Percentiles rank a stretch among this genome's conserved stretches.
Evolutionary conservation across 1,140 invertebrate genomes (phyloP).

Genomic region (Acromyrmex echinatior): DNA sequence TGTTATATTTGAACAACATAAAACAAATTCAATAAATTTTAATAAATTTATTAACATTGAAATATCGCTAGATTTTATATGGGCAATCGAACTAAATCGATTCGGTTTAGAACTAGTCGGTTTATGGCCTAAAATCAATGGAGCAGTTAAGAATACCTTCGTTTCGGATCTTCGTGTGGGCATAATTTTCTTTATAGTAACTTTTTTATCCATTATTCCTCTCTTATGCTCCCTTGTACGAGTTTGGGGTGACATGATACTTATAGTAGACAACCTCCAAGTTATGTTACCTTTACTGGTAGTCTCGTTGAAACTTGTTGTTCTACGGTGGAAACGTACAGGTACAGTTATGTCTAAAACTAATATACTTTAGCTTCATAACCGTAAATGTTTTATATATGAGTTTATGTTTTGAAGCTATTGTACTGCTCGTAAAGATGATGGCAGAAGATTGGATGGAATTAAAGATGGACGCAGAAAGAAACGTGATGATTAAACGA

Average conservation of each 20-base stretch:
- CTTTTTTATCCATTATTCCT: constrained; percentile 36
- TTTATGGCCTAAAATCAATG: constrained; percentile 17
- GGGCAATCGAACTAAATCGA: constrained; percentile 55
- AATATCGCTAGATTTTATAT: constrained; percentile 51
- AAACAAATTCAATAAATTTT: background rate
- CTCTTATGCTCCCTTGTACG: constrained; percentile 8
- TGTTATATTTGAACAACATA: background rate
- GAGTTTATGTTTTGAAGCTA: constrained; percentile 6
- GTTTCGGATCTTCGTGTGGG: background rate
- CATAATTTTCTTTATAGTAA: background rate
- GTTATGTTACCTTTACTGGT: constrained; percentile 16
- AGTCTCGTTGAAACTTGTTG: constrained; percentile 13
- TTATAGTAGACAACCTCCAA: constrained; percentile 33
- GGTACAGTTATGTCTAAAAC: background rate
- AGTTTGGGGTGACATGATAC: constrained; percentile 23
- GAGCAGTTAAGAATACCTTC: background rate
- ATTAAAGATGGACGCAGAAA: constrained; percentile 16
- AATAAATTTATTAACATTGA: background rate
- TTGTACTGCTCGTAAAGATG: constrained; percentile 17
- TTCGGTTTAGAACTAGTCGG: constrained; percentile 15
- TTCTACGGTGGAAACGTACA: constrained; percentile 19
- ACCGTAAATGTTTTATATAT: background rate
- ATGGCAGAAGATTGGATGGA: constrained; percentile 55
- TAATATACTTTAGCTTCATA: background rate
- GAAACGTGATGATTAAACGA: background rate